These are phyloP conservation scores for Camponotus vicinus DNA, from an alignment of 1,140 invertebrate genomes.

Conservation along the genomic window DNA sequence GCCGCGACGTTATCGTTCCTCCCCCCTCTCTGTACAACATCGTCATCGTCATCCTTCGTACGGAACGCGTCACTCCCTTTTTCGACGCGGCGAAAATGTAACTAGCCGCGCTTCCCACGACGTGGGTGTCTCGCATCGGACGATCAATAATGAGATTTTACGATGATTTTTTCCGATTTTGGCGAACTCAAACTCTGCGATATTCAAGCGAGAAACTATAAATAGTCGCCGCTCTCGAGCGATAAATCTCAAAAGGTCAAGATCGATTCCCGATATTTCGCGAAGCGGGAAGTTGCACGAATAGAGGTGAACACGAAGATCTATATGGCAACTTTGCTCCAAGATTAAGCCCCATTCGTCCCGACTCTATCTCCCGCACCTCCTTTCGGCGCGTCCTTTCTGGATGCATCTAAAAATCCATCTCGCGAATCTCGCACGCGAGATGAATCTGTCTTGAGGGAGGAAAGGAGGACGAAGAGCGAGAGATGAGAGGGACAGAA, in stretches of 20 bases:
- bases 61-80: conserved; percentile 13
- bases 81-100: not conserved
- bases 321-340: not conserved
- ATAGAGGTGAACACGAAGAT: not conserved
- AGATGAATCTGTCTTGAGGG: conserved; percentile 55
- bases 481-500: conserved; percentile 2
- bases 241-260: conserved; percentile 51
- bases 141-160: conserved; percentile 23
- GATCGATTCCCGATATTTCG: conserved; percentile 45
- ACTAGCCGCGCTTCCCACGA: not conserved
- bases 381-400: not conserved
- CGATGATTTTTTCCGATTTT: conserved; percentile 3
- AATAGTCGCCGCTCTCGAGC: not conserved
- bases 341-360: not conserved
- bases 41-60: not conserved
- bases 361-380: not conserved
- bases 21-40: not conserved
- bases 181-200: not conserved
- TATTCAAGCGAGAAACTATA: conserved; percentile 4
- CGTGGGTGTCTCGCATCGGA: conserved; percentile 24
- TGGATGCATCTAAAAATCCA: conserved; percentile 45
- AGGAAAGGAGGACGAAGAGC: conserved; percentile 8
- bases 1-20: conserved; percentile 31
- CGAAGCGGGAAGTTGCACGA: conserved; percentile 2
- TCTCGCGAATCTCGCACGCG: conserved; percentile 65